These are phyloP conservation scores for Galagoides demidoff DNA, from an alignment of 2,797 vertebrate species.

Conservation along the genomic window DNA sequence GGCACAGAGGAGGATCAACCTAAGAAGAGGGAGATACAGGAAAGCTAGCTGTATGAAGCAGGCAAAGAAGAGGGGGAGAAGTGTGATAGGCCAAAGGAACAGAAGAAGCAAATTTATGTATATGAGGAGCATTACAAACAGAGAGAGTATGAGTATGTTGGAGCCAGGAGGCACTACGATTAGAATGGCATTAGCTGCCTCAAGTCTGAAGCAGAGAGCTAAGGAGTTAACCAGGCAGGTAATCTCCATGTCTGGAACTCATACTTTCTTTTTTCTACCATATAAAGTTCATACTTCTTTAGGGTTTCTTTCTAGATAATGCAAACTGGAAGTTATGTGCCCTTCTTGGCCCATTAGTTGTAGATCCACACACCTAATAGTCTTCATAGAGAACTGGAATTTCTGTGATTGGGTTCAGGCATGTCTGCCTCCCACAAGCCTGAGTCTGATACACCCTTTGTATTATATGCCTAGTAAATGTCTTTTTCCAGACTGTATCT, in stretches of 20 bases:
- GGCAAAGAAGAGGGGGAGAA: neutral
- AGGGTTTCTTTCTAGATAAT: constrained; percentile 43
- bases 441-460: constrained; percentile 32
- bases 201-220: constrained; percentile 10
- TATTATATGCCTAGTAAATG: neutral
- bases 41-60: neutral
- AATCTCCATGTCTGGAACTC: constrained; percentile 33
- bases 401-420: neutral
- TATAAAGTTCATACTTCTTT: neutral
- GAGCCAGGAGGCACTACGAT: neutral
- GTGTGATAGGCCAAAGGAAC: neutral
- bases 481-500: constrained; percentile 24
- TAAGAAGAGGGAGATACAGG: neutral
- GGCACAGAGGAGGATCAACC: neutral
- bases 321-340: neutral
- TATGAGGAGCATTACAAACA: neutral
- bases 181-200: neutral
- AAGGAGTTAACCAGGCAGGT: neutral
- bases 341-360: neutral
- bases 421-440: neutral
- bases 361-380: neutral
- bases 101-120: neutral
- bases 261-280: neutral
- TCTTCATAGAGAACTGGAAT: neutral
- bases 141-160: neutral